Base-by-base conservation (phyloP, 2,113 vertebrate species). In the Cephalopterus ornatus region DNA sequence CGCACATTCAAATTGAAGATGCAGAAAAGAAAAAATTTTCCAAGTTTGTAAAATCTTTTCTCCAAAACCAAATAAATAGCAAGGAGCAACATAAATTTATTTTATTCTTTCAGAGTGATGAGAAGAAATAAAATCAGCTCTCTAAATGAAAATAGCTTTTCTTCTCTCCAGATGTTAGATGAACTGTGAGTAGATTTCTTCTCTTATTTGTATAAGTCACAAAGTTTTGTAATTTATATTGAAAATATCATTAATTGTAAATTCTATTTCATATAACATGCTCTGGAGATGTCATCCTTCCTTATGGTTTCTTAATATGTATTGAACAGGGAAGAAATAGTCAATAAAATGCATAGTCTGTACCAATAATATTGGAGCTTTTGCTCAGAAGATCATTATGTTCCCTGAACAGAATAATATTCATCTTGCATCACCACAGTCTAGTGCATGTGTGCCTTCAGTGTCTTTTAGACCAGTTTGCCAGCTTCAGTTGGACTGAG, bases 81-180 rank as follows among this genome's bases (percentile, higher is more conserved):
- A 42, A 73, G 37, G 55, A 86, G 53, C 20, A 93, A 72, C 3
- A 0, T 33, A 20, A 22, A 3, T 71, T 87, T 91, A 70, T 93
- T 97, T 97, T 94, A 74, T 97, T 53, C 58, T 97, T 98, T 27
- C 96, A 99, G 99, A 68, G 98, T 99, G 86, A 97, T 99, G 95
- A 98, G 99, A 91, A 93, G 95, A 87, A 99, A 99, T 97, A 97
- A 98, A 98, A 99, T 99, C 95, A 98, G 94, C 72, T 96, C 98
- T 46, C 96, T 99, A 89, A 98, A 98, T 52, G 98, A 99, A 89
- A 98, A 99, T 80, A 98, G 98, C 24, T 99, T 99, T 88, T 98
- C 98, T n/a, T 96, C 98, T 88, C 98, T 99, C 35, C 98, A 98
- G 46, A 99, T 98, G 95, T 97, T 99, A 55, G 98, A 98, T 76